Percentiles rank a stretch among this genome's conserved stretches.
Evolutionary conservation across 2,113 vertebrate species (phyloP).

Genomic region (Halichoerus grypus): DNA sequence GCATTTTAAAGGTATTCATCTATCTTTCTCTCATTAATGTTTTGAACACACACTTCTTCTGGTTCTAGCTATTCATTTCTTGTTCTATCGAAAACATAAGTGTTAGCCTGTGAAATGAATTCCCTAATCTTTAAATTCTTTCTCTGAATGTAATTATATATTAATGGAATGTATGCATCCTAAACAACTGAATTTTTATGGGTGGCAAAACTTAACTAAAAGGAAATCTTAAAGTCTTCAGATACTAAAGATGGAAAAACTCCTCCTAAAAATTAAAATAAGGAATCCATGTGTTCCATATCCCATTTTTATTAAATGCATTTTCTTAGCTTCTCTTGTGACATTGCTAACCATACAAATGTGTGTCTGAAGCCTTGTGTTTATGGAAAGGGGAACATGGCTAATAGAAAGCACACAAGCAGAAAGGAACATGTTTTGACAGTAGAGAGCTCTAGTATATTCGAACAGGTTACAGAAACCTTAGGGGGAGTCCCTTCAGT

Average conservation of each 20-base stretch:
- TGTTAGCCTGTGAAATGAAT: not conserved
- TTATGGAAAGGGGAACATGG: not conserved
- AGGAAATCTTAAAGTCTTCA: not conserved
- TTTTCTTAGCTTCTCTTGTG: not conserved
- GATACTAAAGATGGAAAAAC: not conserved
- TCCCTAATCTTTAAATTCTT: constrained; percentile 2
- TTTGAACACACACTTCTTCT: not conserved
- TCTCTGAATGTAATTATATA: not conserved
- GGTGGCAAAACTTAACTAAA: not conserved
- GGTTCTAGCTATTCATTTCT: not conserved
- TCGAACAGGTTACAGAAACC: not conserved
- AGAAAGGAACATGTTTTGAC: not conserved
- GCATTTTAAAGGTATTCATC: constrained; percentile 1
- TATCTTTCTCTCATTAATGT: not conserved
- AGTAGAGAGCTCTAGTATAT: not conserved
- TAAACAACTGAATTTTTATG: constrained; percentile 3
- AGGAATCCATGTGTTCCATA: not conserved
- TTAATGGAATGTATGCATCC: not conserved
- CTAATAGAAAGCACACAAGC: not conserved
- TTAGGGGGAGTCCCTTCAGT: not conserved
- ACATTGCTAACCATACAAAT: not conserved
- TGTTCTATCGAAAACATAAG: constrained; percentile 20
- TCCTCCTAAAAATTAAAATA: not conserved
- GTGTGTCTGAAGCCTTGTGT: not conserved
- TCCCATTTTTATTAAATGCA: not conserved